A percentile compares a stretch with the other conserved stretches of the same genome.
phyloP scores from a whole-genome alignment of 1,140 invertebrate species.

The Scaptomyza montana region DNA sequence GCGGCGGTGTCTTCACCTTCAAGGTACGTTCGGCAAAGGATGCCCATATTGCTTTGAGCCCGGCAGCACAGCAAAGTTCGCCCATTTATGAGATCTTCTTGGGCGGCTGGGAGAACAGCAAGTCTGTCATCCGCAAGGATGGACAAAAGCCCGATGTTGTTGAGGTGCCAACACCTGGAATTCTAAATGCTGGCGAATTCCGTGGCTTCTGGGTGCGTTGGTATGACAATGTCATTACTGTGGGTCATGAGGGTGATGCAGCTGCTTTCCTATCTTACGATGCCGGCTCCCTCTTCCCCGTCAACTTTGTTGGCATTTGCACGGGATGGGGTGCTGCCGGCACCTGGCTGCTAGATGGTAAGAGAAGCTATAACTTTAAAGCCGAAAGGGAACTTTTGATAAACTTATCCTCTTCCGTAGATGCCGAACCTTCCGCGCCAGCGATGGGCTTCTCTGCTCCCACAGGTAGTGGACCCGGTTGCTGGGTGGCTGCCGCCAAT shows the following conservation, averaged over 20 bases:
- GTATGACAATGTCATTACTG: constrained; percentile 86
- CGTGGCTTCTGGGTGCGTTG: constrained; percentile 93
- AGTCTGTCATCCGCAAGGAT: constrained; percentile 92
- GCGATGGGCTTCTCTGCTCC: constrained; percentile 63
- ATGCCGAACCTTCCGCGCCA: constrained; percentile 57
- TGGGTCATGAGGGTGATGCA: constrained; percentile 85
- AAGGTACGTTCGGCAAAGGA: constrained; percentile 90
- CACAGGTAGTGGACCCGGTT: constrained; percentile 67
- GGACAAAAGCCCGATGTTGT: constrained; percentile 90
- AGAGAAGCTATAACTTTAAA: constrained; percentile 53
- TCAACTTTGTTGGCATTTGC: constrained; percentile 90
- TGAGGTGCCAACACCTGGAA: constrained; percentile 88
- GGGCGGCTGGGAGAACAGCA: constrained; percentile 92
- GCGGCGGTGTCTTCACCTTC: constrained; percentile 88
- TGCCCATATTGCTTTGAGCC: constrained; percentile 91
- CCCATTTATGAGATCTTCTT: constrained; percentile 93
- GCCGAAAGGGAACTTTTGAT: too few species aligned
- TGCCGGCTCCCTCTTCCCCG: constrained; percentile 88
- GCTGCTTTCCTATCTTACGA: constrained; percentile 89
- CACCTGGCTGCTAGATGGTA: constrained; percentile 93
- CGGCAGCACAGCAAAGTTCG: constrained; percentile 87
- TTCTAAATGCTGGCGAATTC: constrained; percentile 88
- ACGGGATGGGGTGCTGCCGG: constrained; percentile 93
- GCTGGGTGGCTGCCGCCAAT: constrained; percentile 88
- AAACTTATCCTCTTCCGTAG: constrained; percentile 14